Percentiles rank a stretch among this genome's conserved stretches.
phyloP scores from a whole-genome alignment of 2,113 vertebrate species.

The Butorides virescens region DNA sequence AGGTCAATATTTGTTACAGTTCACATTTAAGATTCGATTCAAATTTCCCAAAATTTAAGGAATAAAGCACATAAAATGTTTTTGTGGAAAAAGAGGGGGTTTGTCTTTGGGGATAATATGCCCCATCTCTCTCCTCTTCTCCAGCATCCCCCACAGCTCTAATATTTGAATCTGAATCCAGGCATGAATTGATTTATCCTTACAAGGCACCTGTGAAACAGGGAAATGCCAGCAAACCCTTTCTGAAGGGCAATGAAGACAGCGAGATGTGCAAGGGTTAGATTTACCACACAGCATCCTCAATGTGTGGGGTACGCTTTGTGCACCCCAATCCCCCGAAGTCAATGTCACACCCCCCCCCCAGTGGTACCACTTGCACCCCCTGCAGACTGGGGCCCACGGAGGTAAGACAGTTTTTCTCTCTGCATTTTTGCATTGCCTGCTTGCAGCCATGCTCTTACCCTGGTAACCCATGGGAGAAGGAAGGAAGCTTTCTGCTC shows the following conservation, averaged over 20 bases:
- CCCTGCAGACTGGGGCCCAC: not conserved
- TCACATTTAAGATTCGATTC: not conserved
- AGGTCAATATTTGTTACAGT: not conserved
- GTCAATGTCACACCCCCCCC: not conserved
- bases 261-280: not conserved
- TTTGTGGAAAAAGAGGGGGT: not conserved
- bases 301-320: rapidly evolving
- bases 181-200: not conserved
- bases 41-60: not conserved
- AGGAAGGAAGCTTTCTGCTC: not conserved
- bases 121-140: not conserved
- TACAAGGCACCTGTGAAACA: not conserved
- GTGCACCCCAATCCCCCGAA: not conserved
- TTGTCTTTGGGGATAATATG: not conserved
- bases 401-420: not conserved
- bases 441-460: not conserved
- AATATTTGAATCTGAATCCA: not conserved
- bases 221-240: not conserved
- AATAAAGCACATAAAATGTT: not conserved
- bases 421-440: not conserved
- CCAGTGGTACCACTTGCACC: not conserved
- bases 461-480: not conserved
- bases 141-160: not conserved
- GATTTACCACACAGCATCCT: not conserved
- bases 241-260: not conserved